phyloP scores from a whole-genome alignment of 2,113 vertebrate genomes.

The Tenebrosternarchus preto region DNA sequence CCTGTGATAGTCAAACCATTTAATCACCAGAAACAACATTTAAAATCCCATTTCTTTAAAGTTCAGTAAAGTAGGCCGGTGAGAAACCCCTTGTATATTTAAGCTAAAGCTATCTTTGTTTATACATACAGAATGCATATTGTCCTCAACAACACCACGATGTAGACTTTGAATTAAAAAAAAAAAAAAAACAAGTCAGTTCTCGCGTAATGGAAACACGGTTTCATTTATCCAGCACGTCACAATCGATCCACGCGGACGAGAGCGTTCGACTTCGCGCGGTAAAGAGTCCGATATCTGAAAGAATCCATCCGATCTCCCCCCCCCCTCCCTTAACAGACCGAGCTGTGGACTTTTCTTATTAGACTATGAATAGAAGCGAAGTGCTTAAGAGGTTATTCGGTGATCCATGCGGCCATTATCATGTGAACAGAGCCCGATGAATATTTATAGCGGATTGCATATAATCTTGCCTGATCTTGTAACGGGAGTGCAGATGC shows the following conservation, averaged over 20 bases:
- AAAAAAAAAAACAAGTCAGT: not conserved
- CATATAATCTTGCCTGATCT: no score
- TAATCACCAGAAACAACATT: no score
- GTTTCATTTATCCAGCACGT: slow-evolving; percentile 42
- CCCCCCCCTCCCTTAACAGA: no score
- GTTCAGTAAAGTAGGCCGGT: no score
- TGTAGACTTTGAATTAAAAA: no score
- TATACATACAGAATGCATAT: no score
- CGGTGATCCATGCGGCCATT: not conserved
- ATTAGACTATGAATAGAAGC: not conserved
- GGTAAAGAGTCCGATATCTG: slow-evolving; percentile 22
- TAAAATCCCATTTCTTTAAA: no score
- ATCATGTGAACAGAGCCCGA: not conserved
- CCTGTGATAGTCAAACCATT: no score
- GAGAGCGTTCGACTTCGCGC: slow-evolving; percentile 40
- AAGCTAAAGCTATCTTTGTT: no score
- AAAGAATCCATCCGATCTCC: not conserved
- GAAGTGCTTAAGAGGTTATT: slow-evolving; percentile 3
- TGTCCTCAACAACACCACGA: no score
- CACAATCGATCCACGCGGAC: slow-evolving; percentile 40
- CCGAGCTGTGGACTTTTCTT: not conserved
- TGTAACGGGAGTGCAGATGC: no score
- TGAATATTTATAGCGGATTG: slow-evolving; percentile 28
- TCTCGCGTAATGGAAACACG: slow-evolving; percentile 39
- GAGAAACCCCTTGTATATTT: no score